Evolutionary conservation across 2,113 vertebrate species (phyloP).

Genomic region (Xiphophorus hellerii): DNA sequence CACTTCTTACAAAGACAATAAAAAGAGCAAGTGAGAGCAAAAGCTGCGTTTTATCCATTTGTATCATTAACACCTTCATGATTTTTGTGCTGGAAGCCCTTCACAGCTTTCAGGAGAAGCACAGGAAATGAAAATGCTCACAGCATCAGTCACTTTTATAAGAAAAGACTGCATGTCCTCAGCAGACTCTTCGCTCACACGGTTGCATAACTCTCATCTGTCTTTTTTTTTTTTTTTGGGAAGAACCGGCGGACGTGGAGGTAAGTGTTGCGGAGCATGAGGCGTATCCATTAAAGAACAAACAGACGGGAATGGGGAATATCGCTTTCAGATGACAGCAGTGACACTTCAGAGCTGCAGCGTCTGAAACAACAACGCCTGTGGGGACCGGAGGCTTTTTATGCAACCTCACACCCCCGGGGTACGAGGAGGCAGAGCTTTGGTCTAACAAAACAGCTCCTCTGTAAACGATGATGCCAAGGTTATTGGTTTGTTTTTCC

Average conservation of each 20-base stretch:
- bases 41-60: background rate
- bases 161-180: constrained; percentile 40
- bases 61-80: background rate
- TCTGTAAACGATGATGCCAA: constrained; percentile 19
- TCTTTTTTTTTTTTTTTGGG: constrained; percentile 32
- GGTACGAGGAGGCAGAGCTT: constrained; percentile 21
- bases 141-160: constrained; percentile 38
- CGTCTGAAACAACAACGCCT: constrained; percentile 55
- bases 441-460: constrained; percentile 53
- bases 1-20: background rate
- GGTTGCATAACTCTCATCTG: constrained; percentile 64
- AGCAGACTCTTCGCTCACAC: constrained; percentile 43
- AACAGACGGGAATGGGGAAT: constrained; percentile 30
- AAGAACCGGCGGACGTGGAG: constrained; percentile 19
- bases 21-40: background rate
- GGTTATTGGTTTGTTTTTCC: background rate
- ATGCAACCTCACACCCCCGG: constrained; percentile 48
- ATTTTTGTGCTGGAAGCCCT: background rate
- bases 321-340: constrained; percentile 34
- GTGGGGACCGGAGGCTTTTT: constrained; percentile 47
- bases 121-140: constrained; percentile 18
- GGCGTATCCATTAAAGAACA: constrained; percentile 21
- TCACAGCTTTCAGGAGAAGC: background rate
- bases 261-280: constrained; percentile 10
- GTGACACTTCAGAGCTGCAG: constrained; percentile 20